Conservation (phyloP, 2,113 vertebrate species). For the Megatriorchis doriae region DNA sequence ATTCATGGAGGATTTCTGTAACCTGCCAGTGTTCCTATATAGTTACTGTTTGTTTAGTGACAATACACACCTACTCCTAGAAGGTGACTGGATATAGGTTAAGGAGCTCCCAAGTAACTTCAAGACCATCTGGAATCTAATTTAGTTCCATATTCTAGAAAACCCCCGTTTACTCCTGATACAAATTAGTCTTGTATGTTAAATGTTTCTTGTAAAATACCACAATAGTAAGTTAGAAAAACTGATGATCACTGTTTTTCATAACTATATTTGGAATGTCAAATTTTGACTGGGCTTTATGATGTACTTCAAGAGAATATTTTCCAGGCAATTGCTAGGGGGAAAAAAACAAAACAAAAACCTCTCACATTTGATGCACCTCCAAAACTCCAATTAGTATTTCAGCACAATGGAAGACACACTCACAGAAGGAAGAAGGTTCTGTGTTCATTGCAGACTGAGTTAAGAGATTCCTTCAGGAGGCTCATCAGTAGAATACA, state of each 20-base stretch:
- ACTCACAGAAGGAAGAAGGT: not conserved
- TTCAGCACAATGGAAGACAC: not conserved
- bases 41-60: not conserved
- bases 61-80: not conserved
- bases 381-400: not conserved
- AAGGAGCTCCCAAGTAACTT: not conserved
- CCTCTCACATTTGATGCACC: not conserved
- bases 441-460: accelerated
- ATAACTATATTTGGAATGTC: not conserved
- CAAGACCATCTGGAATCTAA: not conserved
- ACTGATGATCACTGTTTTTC: not conserved
- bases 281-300: not conserved
- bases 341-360: not conserved
- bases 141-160: not conserved
- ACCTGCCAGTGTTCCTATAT: not conserved
- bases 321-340: not conserved
- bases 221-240: not conserved
- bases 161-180: not conserved
- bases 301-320: not conserved
- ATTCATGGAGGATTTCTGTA: not conserved
- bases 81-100: not conserved
- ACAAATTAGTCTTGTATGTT: not conserved
- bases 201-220: not conserved
- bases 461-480: not conserved
- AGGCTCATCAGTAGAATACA: not conserved